These are phyloP conservation scores for Alloscopus bannaensis DNA, from an alignment of 2,888 invertebrate genomes.

Conservation along the genomic window DNA sequence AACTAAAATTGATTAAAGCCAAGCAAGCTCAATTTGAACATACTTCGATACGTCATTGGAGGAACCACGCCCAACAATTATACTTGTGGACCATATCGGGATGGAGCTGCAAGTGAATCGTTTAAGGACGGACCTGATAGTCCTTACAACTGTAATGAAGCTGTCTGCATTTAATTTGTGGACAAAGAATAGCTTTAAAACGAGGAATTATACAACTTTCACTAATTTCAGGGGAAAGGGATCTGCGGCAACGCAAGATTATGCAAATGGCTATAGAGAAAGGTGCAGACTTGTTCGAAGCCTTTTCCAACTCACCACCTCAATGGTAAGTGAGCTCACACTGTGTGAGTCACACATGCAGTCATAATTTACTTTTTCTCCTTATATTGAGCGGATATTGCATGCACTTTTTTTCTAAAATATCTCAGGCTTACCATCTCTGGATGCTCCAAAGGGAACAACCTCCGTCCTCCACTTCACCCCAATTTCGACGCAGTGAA, in stretches of 20 bases:
- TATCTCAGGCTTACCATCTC: constrained; percentile 70
- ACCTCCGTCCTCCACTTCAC: constrained; percentile 61
- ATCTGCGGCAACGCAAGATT: constrained; percentile 63
- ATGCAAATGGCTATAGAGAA: constrained; percentile 54
- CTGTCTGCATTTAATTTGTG: background rate
- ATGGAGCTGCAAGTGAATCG: constrained; percentile 66
- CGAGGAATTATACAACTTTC: background rate
- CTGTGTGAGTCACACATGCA: too few species aligned
- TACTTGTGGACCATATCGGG: constrained; percentile 65
- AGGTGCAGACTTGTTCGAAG: constrained; percentile 69
- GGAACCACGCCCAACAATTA: constrained; percentile 68
- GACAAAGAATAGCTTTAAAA: too few species aligned
- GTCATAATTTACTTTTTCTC: too few species aligned
- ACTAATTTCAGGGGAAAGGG: constrained; percentile 64
- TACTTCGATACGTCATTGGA: constrained; percentile 70
- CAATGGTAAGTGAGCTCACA: constrained; percentile 72
- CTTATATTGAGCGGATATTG: too few species aligned
- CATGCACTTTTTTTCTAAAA: too few species aligned
- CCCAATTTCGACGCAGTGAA: constrained; percentile 63
- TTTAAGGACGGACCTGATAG: constrained; percentile 65
- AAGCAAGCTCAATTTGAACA: constrained; percentile 69
- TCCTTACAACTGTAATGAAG: constrained; percentile 67
- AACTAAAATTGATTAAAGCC: constrained; percentile 47
- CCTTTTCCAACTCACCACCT: constrained; percentile 71
- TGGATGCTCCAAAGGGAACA: constrained; percentile 69